These are phyloP conservation scores for Balearica regulorum DNA, from an alignment of 2,797 vertebrate genomes.

Conservation along the genomic window DNA sequence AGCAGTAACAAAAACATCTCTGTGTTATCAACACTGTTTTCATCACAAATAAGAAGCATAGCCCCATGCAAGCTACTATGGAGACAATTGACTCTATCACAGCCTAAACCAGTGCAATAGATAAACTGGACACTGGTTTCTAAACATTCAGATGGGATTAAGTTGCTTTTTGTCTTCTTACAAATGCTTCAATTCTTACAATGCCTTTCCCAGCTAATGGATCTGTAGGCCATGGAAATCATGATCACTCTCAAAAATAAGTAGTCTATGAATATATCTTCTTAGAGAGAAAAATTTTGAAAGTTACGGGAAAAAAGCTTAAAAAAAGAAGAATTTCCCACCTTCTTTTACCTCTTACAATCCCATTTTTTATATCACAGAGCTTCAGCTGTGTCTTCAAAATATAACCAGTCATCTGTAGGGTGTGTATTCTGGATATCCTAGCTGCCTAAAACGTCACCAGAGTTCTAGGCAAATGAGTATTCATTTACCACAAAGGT, in stretches of 20 bases:
- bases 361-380: neutral
- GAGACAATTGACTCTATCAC: neutral
- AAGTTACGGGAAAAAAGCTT: neutral
- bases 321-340: neutral
- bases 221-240: neutral
- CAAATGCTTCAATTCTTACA: neutral
- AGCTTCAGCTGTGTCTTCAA: neutral
- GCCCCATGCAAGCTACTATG: neutral
- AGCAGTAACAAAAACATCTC: neutral
- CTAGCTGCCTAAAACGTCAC: neutral
- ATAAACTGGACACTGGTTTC: neutral
- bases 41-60: neutral
- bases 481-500: neutral
- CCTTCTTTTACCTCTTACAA: neutral
- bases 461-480: neutral
- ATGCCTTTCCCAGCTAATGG: rapidly evolving
- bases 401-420: neutral
- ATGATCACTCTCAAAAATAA: neutral
- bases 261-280: neutral
- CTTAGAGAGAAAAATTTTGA: neutral
- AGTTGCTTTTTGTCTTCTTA: neutral
- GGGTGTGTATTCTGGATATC: neutral
- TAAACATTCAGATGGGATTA: neutral
- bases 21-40: neutral
- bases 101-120: neutral